Evolutionary conservation across 2,797 vertebrate genomes (phyloP).

Genomic region (Caiman crocodilus): DNA sequence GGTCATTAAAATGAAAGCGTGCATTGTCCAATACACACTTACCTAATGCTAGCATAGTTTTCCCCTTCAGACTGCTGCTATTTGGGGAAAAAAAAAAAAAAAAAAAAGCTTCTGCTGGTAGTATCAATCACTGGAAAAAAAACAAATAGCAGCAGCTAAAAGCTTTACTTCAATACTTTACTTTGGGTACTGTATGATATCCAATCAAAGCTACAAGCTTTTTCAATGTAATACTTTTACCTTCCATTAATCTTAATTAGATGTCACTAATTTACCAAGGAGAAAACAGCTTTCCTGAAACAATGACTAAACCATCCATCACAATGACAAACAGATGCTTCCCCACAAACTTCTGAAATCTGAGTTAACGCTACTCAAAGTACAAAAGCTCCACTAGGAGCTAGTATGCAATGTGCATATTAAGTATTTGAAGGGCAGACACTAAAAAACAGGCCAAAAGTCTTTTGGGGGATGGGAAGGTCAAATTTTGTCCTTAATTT

Average conservation of each 20-base stretch:
- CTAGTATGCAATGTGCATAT: neutral
- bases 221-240: neutral
- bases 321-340: neutral
- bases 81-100: no score
- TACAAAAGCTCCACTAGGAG: neutral
- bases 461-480: neutral
- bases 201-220: neutral
- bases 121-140: neutral
- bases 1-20: neutral
- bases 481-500: neutral
- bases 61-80: neutral
- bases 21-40: neutral
- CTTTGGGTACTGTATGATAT: neutral
- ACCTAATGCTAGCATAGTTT: neutral
- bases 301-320: neutral
- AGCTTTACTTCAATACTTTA: neutral
- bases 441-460: neutral
- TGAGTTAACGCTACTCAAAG: neutral
- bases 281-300: neutral
- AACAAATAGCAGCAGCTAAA: neutral
- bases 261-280: neutral
- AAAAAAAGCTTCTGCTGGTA: neutral
- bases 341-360: neutral
- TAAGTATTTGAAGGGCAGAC: neutral
- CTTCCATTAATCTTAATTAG: neutral